Conservation (phyloP, 2,113 vertebrate species). For the Oreochromis spilurus region DNA sequence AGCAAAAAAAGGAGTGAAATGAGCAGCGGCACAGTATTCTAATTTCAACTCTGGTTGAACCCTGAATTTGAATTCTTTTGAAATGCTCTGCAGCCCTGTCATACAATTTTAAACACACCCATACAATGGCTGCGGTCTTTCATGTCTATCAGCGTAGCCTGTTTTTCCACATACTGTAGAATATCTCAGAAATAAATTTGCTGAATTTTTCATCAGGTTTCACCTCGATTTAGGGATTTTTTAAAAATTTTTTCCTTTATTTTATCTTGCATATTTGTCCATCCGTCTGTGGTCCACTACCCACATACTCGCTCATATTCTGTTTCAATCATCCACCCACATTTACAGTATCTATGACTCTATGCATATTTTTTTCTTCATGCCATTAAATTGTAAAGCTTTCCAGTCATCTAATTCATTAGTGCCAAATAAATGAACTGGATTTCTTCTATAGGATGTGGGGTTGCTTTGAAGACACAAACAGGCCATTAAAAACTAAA, state of each 20-base stretch:
- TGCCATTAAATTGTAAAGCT: background rate
- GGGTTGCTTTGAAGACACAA: background rate
- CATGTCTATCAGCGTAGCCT: conserved; percentile 52
- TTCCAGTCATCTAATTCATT: background rate
- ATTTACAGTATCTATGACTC: background rate
- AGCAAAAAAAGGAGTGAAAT: conserved; percentile 9
- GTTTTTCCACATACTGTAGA: conserved; percentile 21
- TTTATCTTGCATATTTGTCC: conserved; percentile 8
- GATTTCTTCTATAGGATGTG: background rate
- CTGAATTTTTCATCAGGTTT: conserved; percentile 36
- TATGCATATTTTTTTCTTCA: background rate
- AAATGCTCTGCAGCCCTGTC: conserved; percentile 62
- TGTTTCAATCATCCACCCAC: background rate
- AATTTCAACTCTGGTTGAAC: conserved; percentile 71
- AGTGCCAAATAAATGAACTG: background rate
- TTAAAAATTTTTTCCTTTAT: background rate
- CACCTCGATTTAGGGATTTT: background rate
- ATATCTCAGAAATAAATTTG: conserved; percentile 50
- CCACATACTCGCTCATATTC: background rate
- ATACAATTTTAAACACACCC: conserved; percentile 66
- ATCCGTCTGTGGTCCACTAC: background rate
- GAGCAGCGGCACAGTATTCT: conserved; percentile 45
- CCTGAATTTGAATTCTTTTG: conserved; percentile 69
- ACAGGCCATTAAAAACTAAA: background rate
- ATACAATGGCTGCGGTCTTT: conserved; percentile 56